Percentiles rank a stretch among this genome's conserved stretches.
Conservation (phyloP, 2,797 vertebrate species). For the Phalanger gymnotis region DNA sequence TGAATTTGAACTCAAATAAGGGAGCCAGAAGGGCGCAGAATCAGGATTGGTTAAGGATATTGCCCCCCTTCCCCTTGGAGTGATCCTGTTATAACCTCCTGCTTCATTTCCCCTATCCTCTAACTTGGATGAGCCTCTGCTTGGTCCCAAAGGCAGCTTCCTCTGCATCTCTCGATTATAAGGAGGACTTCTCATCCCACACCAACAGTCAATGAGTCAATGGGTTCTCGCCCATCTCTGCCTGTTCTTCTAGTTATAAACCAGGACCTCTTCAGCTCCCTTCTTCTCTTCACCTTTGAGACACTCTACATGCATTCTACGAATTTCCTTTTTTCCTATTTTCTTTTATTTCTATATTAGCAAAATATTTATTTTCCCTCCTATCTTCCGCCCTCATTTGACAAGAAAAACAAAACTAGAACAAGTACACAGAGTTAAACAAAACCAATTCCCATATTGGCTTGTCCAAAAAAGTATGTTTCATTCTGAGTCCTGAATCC, state of each 20-base stretch:
- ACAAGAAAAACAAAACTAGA: not conserved
- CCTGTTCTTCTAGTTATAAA: not conserved
- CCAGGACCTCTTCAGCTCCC: not conserved
- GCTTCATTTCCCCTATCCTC: not conserved
- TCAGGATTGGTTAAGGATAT: not conserved
- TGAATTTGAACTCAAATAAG: not conserved
- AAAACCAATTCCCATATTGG: not conserved
- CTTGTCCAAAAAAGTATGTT: not conserved
- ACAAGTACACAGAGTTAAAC: not conserved
- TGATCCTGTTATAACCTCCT: not conserved
- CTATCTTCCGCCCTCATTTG: not conserved
- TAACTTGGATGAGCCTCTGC: not conserved
- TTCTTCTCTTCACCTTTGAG: not conserved
- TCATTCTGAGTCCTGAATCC: not conserved
- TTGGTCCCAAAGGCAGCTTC: not conserved
- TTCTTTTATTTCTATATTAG: not conserved
- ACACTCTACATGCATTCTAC: not conserved
- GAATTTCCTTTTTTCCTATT: not conserved
- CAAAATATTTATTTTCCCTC: not conserved
- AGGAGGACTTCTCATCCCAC: too few species aligned
- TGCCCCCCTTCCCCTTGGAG: not conserved
- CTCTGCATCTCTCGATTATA: not conserved
- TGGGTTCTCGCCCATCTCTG: not conserved
- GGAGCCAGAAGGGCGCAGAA: not conserved
- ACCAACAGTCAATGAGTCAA: not conserved